phyloP scores from a whole-genome alignment of 2,797 vertebrate genomes.

The Sylvilagus floridanus region DNA sequence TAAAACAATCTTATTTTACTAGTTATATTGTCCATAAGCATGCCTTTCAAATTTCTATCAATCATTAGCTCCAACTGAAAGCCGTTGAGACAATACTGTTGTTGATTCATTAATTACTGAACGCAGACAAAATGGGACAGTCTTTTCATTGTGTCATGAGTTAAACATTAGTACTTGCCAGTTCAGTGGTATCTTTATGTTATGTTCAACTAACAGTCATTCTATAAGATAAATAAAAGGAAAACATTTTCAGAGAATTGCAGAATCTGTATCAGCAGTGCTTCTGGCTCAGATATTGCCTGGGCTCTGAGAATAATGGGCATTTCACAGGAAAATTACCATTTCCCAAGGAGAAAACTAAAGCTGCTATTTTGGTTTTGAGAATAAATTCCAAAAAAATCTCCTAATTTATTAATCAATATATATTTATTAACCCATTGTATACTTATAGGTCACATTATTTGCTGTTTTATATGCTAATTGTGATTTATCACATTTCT shows the following conservation, averaged over 20 bases:
- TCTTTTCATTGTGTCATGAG: neutral
- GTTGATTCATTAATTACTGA: neutral
- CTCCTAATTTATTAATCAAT: neutral
- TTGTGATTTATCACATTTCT: neutral
- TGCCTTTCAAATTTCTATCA: neutral
- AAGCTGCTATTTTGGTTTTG: neutral
- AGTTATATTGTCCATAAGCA: neutral
- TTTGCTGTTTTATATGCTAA: neutral
- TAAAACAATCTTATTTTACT: neutral
- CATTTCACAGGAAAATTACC: neutral
- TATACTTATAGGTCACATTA: too few species aligned
- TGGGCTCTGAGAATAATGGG: neutral
- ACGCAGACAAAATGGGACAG: neutral
- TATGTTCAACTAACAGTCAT: neutral
- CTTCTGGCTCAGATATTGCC: neutral
- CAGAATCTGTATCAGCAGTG: neutral
- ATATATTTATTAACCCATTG: neutral
- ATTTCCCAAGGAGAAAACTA: neutral
- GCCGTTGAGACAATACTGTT: neutral
- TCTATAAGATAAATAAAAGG: neutral
- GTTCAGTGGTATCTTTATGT: neutral
- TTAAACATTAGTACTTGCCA: too few species aligned
- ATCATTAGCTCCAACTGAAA: neutral
- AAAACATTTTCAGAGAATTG: constrained; percentile 1
- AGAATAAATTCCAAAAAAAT: neutral